Evolutionary conservation across 1,140 invertebrate genomes (phyloP), one percentile per base, ranked within the genome.

Genomic region (Cheumatopsyche charites): DNA sequence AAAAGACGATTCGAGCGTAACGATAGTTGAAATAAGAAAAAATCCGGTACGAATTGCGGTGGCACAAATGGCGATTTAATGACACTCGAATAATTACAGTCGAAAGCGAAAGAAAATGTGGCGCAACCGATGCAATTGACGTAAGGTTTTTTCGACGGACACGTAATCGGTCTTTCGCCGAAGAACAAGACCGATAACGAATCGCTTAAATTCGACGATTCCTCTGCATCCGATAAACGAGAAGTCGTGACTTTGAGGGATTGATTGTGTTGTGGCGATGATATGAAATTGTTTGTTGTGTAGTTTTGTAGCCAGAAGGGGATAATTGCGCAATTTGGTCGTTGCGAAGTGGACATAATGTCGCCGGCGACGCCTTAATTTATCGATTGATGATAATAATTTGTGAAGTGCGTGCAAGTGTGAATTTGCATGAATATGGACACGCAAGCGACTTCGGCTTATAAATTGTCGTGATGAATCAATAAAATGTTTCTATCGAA

Each of bases 51-150:
- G 19, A 52, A 52, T 52, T 52, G 23, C n/a, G 15, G 19, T 17
- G 23, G 49, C 55, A 58, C 55, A 58, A 58, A 58, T 58, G 55
- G 55, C 55, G 23, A 58, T 58, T 58, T 58, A 58, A 58, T 58
- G 55, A 58, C 55, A 26, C 55, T 58, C 55, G 55, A 25, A 58
- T 19, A 58, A 26, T 26, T 19, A 52, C 23, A 9, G 23, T 52
- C 23, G 49, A 52, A 52, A 52, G 19, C 19, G 55, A 58, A 25
- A 58, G 23, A 58, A 58, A 58, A 58, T 25, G 23, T 3, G 55
- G 23, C 21, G 21, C 12, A 25, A 25, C 55, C 12, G 25, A 58
- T 26, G 55, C 55, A 58, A 58, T 58, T 23, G 23, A n/a, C 55
- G 55, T 21, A 11, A 23, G 42, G 62, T 5, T 15, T 49, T 49